Evolutionary conservation across 2,797 vertebrate species (phyloP), one percentile per base, ranked within the genome.

Genomic region (Poeciliopsis infans): DNA sequence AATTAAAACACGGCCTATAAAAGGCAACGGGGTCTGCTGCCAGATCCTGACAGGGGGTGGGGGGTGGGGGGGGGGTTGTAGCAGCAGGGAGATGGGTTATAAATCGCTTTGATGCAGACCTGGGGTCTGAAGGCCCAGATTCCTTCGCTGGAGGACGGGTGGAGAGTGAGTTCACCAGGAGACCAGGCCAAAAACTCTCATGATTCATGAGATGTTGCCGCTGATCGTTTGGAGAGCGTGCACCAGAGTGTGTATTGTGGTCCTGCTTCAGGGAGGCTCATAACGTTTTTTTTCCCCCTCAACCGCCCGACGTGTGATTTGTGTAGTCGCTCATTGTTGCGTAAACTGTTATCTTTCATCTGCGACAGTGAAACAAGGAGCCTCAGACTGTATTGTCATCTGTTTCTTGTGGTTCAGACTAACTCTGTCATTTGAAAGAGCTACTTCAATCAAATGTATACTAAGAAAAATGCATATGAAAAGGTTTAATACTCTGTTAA

Each of bases 1-100:
- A 95, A 96, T 96, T 96, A 96, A 96, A 96, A 95, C 93, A 95
- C 87, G 82, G 95, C 93, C 96, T 96, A 95, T 96, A 96, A 96
- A 96, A 96, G 95, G 96, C 92, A 96, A 96, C 85, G 89, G 88
- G 90, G 93, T 45, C 20, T 76, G 82, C 83, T 89, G 93, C 95
- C 94, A 96, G 93, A 95, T 87, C 79, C 93, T 86, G 82, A 86
- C 90, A 45, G 88, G 89, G 88, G 91, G 94, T 93, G 93, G 15
- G 31, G 31, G 31, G 31, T 1, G 31, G 31, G 31, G 31, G 31
- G 91, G 94, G 94, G 93, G 5, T 70, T 90, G 75, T 89, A 86
- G 78, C 90, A 86, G 88, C 81, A 84, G 89, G 84, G 90, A 89
- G 88, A 87, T 84, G 55, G 75, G 89, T 94, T 91, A 95, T 95